Evolutionary conservation across 2,888 invertebrate species (phyloP), one percentile per base, ranked within the genome.

Genomic region (Agapostemon virescens): DNA sequence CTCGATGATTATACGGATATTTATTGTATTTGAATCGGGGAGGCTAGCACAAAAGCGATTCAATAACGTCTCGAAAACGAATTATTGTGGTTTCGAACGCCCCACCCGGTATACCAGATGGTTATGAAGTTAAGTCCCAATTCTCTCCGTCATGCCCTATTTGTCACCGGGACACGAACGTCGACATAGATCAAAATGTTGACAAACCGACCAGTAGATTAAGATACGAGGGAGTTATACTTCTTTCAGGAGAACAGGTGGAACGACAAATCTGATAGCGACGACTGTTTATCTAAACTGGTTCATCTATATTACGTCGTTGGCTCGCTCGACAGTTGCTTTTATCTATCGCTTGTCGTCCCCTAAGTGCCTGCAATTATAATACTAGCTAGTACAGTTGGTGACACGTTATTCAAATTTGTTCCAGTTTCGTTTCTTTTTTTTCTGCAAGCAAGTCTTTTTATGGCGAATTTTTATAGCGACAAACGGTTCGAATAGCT

Each of bases 261-360:
- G 38, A 33, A 55, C 64, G 77, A 81, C 81, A 52, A 40, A 73
- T 80, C 69, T 70, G 81, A 81, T 82, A 81, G 58, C 49, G 30
- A 15, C 49, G 40, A 63, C 58, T 45, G 73, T 82, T 81, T 82
- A 82, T 82, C 82, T 82, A 30, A 45, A 70, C 73, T 74, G 73
- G 81, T 82, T 81, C 73, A 81, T 82, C 81, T 81, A 82, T 77
- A 81, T 81, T 70, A 77, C 81, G 77, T 71, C 74, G 77, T 70
- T 77, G 72, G n/a, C 63, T 45, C 15, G 61, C 42, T 5, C 23
- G 81, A 73, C 73, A 67, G 49, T 69, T 70, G 55, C n/a, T 38
- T 73, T 81, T 70, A 82, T 82, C 70, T 80, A 64, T 55, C 70
- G 55, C 69, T 76, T 69, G 49, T 67, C 40, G 66, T 17, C 52